These are phyloP conservation scores for Apomyelois bistriatella DNA, from an alignment of 2,888 invertebrate species.

Conservation along the genomic window DNA sequence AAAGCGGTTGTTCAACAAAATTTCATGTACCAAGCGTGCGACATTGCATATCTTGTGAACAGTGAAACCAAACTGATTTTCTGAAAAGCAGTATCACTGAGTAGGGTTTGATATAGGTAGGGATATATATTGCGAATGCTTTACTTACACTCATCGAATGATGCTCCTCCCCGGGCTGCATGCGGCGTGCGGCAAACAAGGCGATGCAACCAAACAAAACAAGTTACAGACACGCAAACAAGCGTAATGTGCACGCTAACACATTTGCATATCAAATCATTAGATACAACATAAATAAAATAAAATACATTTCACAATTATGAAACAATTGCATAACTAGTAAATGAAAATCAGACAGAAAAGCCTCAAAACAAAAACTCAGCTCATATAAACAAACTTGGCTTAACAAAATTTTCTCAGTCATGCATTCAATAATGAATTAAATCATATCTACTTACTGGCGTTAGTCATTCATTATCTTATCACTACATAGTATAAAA, in stretches of 20 bases:
- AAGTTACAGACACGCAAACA: conserved; percentile 61
- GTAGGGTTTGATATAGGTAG: not conserved
- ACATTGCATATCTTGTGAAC: too few relatives aligned
- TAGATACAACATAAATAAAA: not conserved
- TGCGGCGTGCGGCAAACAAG: conserved; percentile 61
- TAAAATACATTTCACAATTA: not conserved
- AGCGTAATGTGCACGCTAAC: conserved; percentile 29
- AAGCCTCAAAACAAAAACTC: not conserved
- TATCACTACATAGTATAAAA: too few relatives aligned
- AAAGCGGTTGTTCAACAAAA: too few relatives aligned
- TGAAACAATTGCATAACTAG: not conserved
- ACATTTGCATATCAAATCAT: conserved; percentile 8
- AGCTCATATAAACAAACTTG: too few relatives aligned
- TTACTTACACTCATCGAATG: conserved; percentile 86
- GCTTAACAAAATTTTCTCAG: too few relatives aligned
- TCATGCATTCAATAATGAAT: too few relatives aligned
- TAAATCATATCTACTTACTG: too few relatives aligned
- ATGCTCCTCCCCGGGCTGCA: conserved; percentile 84
- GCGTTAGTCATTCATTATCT: too few relatives aligned
- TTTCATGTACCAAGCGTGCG: too few relatives aligned
- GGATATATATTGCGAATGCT: conserved; percentile 25
- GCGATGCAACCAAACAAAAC: conserved; percentile 74
- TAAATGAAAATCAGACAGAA: not conserved
- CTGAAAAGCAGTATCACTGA: not conserved
- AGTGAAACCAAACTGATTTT: not conserved